Evolutionary conservation across 2,113 vertebrate species (phyloP), one percentile per base, ranked within the genome.

Genomic region (Lonchura striata): DNA sequence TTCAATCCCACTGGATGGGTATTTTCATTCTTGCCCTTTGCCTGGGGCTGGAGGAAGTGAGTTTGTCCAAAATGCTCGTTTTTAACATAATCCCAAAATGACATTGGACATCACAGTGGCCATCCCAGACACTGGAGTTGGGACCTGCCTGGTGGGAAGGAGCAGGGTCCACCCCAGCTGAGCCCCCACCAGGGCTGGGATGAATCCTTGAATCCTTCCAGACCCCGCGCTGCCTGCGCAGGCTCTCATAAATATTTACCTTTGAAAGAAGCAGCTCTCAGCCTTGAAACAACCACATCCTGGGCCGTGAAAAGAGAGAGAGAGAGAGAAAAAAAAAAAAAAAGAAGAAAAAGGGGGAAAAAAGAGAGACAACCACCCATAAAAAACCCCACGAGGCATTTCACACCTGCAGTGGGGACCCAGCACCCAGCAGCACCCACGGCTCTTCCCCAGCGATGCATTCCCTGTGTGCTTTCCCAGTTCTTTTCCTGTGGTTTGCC

Each of bases 231-330:
- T 53, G 86, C 84, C 86, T 81, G 65, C 3, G 0, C 82, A 82
- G 82, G 6, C 81, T 91, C 82, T 94, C 94, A 94, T 92, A 95
- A 95, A 94, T 96, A 97, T 97, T 97, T 96, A 96, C 94, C 96
- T 96, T 88, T 54, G 94, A 95, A 35, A 95, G 77, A 42, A 90
- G 90, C 95, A 93, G 93, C 69, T 17, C 91, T 94, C 87, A 88
- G 94, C 90, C 88, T 90, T 0, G 78, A 54, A 92, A 90, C 93
- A 95, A 96, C 96, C 96, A 97, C 96, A 96, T 96, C 96, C 96
- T 96, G 96, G 70, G 81, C 68, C 60, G 1, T 37, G 54, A 74
- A 84, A 78, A 77, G 69, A 54, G 27, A 18, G 4, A n/a, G 12
- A 16, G 6, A 18, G 16, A 23, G 22, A 23, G 16, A 13, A 7